A percentile compares a stretch with the other conserved stretches of the same genome.
phyloP scores from a whole-genome alignment of 2,797 vertebrate species.

The Pyrocephalus nanus region DNA sequence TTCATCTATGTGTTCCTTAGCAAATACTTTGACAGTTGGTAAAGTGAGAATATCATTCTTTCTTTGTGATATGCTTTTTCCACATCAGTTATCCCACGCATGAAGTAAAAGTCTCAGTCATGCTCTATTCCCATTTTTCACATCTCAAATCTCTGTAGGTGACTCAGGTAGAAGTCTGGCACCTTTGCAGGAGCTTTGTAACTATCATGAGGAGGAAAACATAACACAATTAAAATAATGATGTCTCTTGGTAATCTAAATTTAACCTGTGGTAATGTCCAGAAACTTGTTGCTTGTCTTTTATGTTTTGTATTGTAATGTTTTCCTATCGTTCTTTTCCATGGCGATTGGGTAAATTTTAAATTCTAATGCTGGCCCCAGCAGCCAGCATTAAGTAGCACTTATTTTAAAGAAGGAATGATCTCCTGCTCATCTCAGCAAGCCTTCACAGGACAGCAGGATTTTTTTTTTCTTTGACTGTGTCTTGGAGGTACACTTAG shows the following conservation, averaged over 20 bases:
- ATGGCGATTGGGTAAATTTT: background rate
- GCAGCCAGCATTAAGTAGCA: background rate
- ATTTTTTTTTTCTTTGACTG: background rate
- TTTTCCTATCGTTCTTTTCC: background rate
- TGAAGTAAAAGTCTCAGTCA: background rate
- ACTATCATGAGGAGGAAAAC: background rate
- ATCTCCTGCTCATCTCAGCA: background rate
- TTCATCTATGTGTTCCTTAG: background rate
- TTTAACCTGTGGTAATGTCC: background rate
- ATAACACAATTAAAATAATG: background rate
- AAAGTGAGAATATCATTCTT: background rate
- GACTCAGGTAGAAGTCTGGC: background rate
- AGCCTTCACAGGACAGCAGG: background rate
- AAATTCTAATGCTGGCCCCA: background rate
- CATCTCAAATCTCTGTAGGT: background rate
- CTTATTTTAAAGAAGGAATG: background rate
- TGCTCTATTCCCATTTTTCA: background rate
- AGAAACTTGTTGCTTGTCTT: background rate
- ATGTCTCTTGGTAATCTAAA: background rate
- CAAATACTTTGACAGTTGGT: background rate
- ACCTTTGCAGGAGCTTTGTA: background rate
- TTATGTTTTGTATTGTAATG: background rate
- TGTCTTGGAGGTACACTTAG: background rate
- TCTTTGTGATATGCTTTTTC: background rate
- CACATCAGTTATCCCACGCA: background rate